Evolutionary conservation across 2,113 vertebrate genomes (phyloP).

Genomic region (Cisticola juncidis): DNA sequence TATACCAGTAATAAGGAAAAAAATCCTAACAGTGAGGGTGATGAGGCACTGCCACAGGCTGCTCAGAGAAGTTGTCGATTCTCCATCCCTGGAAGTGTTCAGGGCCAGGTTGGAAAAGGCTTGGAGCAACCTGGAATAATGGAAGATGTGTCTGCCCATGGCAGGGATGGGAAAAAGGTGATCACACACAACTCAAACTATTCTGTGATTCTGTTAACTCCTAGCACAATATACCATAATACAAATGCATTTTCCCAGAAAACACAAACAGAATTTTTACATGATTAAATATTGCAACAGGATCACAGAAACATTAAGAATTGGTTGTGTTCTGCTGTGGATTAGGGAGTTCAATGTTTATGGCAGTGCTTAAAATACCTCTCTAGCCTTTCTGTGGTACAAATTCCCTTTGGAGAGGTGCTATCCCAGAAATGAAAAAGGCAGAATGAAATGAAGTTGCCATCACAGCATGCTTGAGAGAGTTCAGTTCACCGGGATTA

Average conservation of each 20-base stretch:
- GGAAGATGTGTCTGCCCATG: fast-evolving
- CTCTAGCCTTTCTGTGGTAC: not conserved
- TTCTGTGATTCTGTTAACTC: not conserved
- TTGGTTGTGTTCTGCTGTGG: not conserved
- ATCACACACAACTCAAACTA: fast-evolving
- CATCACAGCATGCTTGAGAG: not conserved
- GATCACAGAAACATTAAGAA: not conserved
- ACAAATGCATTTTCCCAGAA: not conserved
- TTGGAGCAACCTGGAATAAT: fast-evolving
- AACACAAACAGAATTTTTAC: not conserved
- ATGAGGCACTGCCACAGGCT: fast-evolving
- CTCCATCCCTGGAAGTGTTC: fast-evolving
- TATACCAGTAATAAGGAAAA: not conserved
- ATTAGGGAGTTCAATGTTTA: not conserved
- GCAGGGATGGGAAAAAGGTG: fast-evolving
- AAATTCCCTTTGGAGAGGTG: not conserved
- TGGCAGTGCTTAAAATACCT: not conserved
- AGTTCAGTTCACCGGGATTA: not conserved
- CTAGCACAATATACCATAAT: fast-evolving
- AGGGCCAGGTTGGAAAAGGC: fast-evolving
- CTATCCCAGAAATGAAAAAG: not conserved
- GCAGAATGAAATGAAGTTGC: not conserved
- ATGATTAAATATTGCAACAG: not conserved
- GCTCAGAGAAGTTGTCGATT: fast-evolving
- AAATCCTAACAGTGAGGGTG: not conserved